Evolutionary conservation across 2,888 invertebrate genomes (phyloP), one percentile per base, ranked within the genome.

Genomic region (Siphlonurus alternatus): DNA sequence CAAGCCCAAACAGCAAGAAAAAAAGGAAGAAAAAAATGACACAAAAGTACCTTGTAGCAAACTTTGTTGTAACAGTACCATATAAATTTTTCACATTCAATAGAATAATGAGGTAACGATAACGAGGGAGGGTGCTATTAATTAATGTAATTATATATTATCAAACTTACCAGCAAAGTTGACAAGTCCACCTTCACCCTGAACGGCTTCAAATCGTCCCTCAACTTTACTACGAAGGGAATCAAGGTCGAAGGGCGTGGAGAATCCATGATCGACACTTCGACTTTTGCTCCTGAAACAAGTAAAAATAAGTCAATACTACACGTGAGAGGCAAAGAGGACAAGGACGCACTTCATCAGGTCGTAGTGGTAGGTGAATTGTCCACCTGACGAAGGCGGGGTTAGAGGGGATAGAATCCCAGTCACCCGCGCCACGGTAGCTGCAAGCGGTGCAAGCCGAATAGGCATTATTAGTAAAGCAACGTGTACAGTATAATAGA

Each of bases 191-290:
- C 38, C 63, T 20, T 63, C 63, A 25, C 38, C 53, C 38, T 56
- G 56, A 24, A 88, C 86, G 71, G 87, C 88, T 73, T 90, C 89
- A 76, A 90, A 86, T 71, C 89, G 85, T 73, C 88, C 86, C 78
- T 91, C 91, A 73, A 91, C 89, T 79, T 90, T 90, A 73, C 87
- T 87, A 71, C 90, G 85, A 67, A 91, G 81, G 64, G 89, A 83
- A 70, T 90, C 90, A 80, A 91, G 80, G 78, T 91, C 91, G 76
- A 89, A 90, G 67, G 90, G 89, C 69, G 89, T 83, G 68, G 88
- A 83, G 74, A 91, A 86, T 73, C 92, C 91, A 82, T 92, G 91
- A 79, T 92, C 92, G 72, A 92, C 91, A 72, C 91, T 92, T 71
- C 89, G 86, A 76, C 91, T 91, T 78, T 92, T 92, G 76, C 89